Percentiles rank a stretch among this genome's conserved stretches.
Conservation (phyloP, 1,140 invertebrate genomes). For the Cherax destructor region DNA sequence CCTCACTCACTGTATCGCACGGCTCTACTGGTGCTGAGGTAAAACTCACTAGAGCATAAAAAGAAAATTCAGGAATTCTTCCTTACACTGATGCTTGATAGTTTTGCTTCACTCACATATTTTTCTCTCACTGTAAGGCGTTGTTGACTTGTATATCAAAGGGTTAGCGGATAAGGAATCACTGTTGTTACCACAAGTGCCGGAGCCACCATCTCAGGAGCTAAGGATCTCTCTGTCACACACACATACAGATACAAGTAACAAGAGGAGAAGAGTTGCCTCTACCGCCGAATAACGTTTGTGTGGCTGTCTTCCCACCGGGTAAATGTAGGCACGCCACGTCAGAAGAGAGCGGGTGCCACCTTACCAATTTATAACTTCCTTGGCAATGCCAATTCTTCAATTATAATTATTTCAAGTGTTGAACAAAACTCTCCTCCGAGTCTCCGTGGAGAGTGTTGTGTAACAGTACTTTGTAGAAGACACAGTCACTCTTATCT, state of each 20-base stretch:
- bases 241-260: neutral
- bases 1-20: neutral
- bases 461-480: too few relatives aligned
- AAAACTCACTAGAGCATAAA: neutral
- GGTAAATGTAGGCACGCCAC: conserved; percentile 4
- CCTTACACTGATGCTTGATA: neutral
- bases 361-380: conserved; percentile 2
- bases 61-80: neutral
- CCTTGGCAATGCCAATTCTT: neutral
- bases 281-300: neutral
- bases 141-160: too few relatives aligned
- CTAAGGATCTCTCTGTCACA: too few relatives aligned
- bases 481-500: too few relatives aligned
- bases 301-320: neutral
- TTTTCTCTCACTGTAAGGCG: neutral
- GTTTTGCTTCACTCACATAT: neutral
- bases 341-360: neutral
- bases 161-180: too few relatives aligned
- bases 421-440: too few relatives aligned
- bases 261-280: neutral
- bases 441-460: too few relatives aligned
- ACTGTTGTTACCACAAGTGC: too few relatives aligned
- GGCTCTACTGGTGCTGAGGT: neutral
- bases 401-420: too few relatives aligned
- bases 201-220: too few relatives aligned